Evolutionary conservation across 2,113 vertebrate species (phyloP).

Genomic region (Myrmecobius fasciatus): DNA sequence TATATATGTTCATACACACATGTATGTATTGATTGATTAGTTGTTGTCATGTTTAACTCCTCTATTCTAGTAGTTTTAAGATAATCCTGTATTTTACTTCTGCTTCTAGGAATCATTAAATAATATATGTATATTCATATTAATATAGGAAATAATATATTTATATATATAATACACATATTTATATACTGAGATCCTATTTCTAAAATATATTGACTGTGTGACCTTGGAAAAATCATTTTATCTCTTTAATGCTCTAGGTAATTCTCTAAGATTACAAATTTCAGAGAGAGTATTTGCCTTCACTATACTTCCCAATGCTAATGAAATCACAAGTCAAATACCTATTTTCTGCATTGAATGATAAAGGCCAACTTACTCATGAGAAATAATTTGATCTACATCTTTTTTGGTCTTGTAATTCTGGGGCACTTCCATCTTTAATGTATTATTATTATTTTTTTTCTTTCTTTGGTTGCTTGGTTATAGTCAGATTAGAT

Average conservation of each 20-base stretch:
- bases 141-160: not conserved
- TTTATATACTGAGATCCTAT: not conserved
- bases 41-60: not conserved
- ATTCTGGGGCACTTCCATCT: not conserved
- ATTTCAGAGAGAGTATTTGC: not conserved
- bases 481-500: not conserved
- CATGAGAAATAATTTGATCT: not conserved
- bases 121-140: too few relatives aligned
- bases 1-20: too few relatives aligned
- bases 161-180: not conserved
- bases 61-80: not conserved
- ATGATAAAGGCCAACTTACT: not conserved
- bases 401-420: not conserved
- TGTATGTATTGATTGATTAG: not conserved
- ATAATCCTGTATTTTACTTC: not conserved
- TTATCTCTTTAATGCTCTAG: not conserved
- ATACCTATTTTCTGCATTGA: not conserved
- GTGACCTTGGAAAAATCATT: not conserved
- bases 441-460: too few relatives aligned
- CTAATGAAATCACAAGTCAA: not conserved
- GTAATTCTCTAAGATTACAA: not conserved
- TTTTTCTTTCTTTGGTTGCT: constrained; percentile 34
- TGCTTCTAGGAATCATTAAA: not conserved
- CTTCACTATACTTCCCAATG: not conserved
- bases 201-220: not conserved